A percentile compares a stretch with the other conserved stretches of the same genome.
Conservation (phyloP, 2,113 vertebrate species). For the Lasiurus cinereus region DNA sequence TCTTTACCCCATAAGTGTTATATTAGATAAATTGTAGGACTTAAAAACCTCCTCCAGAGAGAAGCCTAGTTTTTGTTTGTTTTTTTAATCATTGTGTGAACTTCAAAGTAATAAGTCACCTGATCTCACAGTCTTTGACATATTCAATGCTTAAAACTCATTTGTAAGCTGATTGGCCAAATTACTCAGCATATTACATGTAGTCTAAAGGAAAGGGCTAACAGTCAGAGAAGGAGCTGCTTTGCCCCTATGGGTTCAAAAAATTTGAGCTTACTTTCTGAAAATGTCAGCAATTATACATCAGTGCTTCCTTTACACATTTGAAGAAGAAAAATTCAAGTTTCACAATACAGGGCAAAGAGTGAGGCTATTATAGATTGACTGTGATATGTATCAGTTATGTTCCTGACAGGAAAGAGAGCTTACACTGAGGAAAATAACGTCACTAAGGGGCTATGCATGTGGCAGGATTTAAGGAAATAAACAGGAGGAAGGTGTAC, state of each 20-base stretch:
- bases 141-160: background rate
- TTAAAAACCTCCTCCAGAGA: background rate
- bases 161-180: background rate
- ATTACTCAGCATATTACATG: background rate
- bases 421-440: background rate
- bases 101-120: background rate
- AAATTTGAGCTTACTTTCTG: background rate
- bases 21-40: background rate
- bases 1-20: background rate
- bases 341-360: background rate
- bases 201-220: background rate
- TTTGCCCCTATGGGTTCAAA: background rate
- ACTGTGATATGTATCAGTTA: background rate
- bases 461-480: background rate
- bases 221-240: background rate
- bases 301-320: background rate
- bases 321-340: background rate
- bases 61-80: background rate
- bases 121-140: background rate
- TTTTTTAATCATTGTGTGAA: background rate
- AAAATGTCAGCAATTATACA: background rate
- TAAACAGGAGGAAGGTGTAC: accelerated
- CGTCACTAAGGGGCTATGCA: background rate
- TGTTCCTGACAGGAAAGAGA: background rate
- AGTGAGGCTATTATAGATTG: background rate